These are phyloP conservation scores for Ginglymostoma cirratum DNA, from an alignment of 2,113 vertebrate species.

Conservation along the genomic window DNA sequence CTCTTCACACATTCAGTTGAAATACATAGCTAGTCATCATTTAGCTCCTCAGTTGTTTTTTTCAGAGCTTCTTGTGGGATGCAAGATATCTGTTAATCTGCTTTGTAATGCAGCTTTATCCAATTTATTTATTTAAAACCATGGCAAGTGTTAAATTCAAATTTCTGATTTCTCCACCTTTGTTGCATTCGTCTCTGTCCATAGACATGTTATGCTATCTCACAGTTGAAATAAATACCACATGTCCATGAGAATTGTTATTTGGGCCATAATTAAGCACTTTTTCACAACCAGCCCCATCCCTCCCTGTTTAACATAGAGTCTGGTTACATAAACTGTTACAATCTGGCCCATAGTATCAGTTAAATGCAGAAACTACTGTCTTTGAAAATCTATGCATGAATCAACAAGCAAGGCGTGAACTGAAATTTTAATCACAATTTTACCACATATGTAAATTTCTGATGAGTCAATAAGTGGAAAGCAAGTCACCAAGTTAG, in stretches of 20 bases:
- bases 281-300: not conserved
- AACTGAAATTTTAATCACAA: not conserved
- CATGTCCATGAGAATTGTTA: not conserved
- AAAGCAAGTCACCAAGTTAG: not conserved
- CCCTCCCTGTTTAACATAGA: not conserved
- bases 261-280: not conserved
- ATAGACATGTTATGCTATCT: not conserved
- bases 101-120: not conserved
- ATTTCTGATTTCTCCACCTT: not conserved
- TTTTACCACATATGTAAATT: not conserved
- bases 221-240: not conserved
- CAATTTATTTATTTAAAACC: not conserved
- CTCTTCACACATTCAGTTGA: not conserved
- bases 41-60: not conserved
- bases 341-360: not conserved
- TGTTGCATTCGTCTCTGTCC: not conserved
- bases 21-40: not conserved
- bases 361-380: not conserved
- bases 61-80: not conserved
- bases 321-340: not conserved
- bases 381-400: not conserved
- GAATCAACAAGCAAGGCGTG: not conserved
- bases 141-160: not conserved
- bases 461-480: not conserved
- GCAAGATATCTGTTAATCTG: not conserved